Evolutionary conservation across 2,888 invertebrate species (phyloP), one percentile per base, ranked within the genome.

Genomic region (Drosophila algonquin): DNA sequence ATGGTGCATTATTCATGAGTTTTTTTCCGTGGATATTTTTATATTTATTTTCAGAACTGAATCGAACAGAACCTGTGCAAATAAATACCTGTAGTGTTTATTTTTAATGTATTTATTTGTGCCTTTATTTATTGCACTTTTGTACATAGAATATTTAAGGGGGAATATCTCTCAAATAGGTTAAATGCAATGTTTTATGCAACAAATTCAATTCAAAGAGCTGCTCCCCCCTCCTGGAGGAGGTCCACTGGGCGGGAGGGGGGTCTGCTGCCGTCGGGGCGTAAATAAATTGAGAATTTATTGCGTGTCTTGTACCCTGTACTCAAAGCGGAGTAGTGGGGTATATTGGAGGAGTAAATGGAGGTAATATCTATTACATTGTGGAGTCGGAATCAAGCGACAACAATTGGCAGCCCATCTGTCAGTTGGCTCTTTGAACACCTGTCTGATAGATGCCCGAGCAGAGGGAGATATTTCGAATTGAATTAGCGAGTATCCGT

Each of bases 241-340:
- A 3, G 2, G 21, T 21, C 3, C 21, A 21, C 21, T 21, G 1
- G 14, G 54, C 69, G 69, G 65, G 12, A 4, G 32, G 45, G 16
- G 40, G 14, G 0, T 1, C 24, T 24, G 4, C 24, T 32, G 55
- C 32, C 55, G 65, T 57, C 72, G n/a, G 45, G 74, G 71, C 69
- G 81, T 71, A 78, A 72, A 80, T 83, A 87, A 78, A 87, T 80
- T 71, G 78, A 69, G 64, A 76, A 81, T 75, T 80, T 75, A 79
- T 59, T 74, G 60, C 72, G 54, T 30, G 24, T 40, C 14, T 40
- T 6, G 6, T 40, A 14, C 40, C 40, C 40, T 40, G 14, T 40
- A 6, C 40, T 40, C 2, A 2, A 2, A 2, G 14, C 1, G 30
- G 1, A 0, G 14, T 0, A 14, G 40, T 3, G 5, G 14, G 12